phyloP scores from a whole-genome alignment of 2,888 invertebrate genomes.

The Ochlodes sylvanus region DNA sequence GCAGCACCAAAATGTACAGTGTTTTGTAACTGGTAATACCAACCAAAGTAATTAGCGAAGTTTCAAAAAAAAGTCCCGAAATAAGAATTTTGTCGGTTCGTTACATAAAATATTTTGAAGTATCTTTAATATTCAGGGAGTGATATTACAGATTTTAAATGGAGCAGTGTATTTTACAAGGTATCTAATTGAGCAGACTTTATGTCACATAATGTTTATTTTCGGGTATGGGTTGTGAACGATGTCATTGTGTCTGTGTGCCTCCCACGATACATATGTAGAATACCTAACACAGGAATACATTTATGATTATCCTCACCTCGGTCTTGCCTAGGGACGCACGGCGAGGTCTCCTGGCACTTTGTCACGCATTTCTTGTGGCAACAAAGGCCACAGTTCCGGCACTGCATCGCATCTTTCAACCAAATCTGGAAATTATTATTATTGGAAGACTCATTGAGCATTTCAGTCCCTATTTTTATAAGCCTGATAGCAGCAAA shows the following conservation, averaged over 20 bases:
- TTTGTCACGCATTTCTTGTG: constrained; percentile 98
- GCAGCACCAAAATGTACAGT: neutral
- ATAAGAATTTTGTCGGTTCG: neutral
- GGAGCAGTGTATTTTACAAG: neutral
- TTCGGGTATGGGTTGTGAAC: too few species aligned
- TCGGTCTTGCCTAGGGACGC: constrained; percentile 71
- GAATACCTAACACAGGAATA: too few species aligned
- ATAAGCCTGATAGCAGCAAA: too few species aligned
- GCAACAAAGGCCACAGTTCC: constrained; percentile 94
- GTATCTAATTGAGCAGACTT: too few species aligned
- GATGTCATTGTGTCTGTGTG: too few species aligned
- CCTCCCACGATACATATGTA: too few species aligned
- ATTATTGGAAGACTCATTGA: too few species aligned
- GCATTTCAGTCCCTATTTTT: too few species aligned
- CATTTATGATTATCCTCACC: constrained; percentile 52
- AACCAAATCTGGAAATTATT: constrained; percentile 92
- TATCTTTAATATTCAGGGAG: neutral
- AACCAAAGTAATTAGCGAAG: constrained; percentile 20
- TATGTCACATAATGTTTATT: neutral
- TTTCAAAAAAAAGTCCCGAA: constrained; percentile 1
- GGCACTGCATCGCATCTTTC: constrained; percentile 97
- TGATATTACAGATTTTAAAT: neutral
- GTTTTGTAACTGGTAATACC: neutral
- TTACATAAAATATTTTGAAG: neutral
- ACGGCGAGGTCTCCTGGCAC: constrained; percentile 86